Conservation (phyloP, 92 coral and sea anemone species). For the Nematostella vectensis region DNA sequence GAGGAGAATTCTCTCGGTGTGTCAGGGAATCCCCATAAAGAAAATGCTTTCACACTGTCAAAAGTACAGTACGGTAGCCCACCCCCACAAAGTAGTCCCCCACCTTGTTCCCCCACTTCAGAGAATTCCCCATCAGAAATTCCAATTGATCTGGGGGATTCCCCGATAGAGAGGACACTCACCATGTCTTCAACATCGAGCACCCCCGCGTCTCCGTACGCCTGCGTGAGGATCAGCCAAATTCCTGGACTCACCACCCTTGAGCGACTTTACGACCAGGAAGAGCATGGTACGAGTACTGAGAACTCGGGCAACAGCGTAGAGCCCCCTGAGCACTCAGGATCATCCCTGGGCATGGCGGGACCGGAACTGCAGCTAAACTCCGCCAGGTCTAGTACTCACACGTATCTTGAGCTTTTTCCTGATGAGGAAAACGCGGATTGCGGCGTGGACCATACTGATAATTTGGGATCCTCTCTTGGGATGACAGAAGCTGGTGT, state of each 20-base stretch:
- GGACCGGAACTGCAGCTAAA: conserved; percentile 23
- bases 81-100: neutral
- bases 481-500: conserved; percentile 27
- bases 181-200: conserved; percentile 31
- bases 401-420: conserved; percentile 55
- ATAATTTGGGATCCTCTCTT: conserved; percentile 30
- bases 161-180: neutral
- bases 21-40: conserved; percentile 1
- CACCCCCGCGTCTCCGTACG: conserved; percentile 61
- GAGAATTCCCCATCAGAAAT: too few relatives aligned
- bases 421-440: conserved; percentile 23
- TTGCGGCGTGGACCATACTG: conserved; percentile 1
- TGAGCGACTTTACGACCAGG: conserved; percentile 22
- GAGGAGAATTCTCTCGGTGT: conserved; percentile 6
- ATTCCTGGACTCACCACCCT: conserved; percentile 58
- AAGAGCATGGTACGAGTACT: conserved; percentile 15
- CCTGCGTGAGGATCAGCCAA: conserved; percentile 80
- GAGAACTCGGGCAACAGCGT: conserved; percentile 42
- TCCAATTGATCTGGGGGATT: neutral
- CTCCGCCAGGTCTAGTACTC: conserved; percentile 59
- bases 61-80: too few relatives aligned
- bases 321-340: conserved; percentile 41
- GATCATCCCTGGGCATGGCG: conserved; percentile 22
- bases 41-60: too few relatives aligned
- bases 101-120: neutral